These are phyloP conservation scores for Eupithecia insigniata DNA, from an alignment of 2,888 invertebrate genomes.

Conservation along the genomic window DNA sequence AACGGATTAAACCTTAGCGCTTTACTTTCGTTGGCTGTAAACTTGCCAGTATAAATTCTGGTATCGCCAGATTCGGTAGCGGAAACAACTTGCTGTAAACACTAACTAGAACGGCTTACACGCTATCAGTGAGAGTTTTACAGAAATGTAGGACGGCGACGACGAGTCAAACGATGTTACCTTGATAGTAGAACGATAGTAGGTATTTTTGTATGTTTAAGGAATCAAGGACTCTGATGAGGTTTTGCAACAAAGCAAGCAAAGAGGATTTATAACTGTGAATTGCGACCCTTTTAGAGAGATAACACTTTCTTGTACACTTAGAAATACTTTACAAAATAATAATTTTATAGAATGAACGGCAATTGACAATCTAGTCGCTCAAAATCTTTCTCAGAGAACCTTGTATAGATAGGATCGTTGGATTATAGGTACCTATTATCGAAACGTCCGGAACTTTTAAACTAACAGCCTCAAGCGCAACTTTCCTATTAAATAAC, in stretches of 20 bases:
- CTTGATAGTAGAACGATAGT: not conserved
- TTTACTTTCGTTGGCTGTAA: conserved; percentile 27
- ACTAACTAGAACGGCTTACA: conserved; percentile 1
- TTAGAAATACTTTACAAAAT: not conserved
- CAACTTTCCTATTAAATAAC: no score
- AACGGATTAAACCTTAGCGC: conserved; percentile 36
- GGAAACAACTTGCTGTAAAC: conserved; percentile 6
- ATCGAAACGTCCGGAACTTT: not conserved
- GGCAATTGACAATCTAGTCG: not conserved
- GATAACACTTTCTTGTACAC: not conserved
- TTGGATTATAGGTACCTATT: not conserved
- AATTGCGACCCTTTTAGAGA: not conserved
- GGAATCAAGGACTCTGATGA: not conserved
- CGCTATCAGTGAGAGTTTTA: conserved; percentile 9
- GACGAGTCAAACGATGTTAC: not conserved
- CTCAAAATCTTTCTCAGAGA: not conserved
- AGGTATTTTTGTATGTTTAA: not conserved
- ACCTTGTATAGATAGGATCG: not conserved
- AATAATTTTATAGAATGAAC: not conserved
- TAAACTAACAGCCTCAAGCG: not conserved
- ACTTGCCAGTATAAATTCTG: conserved; percentile 23
- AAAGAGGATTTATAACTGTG: not conserved
- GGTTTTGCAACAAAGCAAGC: not conserved
- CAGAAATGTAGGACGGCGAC: not conserved
- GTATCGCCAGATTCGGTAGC: conserved; percentile 18